Evolutionary conservation across 2,797 vertebrate genomes (phyloP).

Genomic region (Lateolabrax maculatus): DNA sequence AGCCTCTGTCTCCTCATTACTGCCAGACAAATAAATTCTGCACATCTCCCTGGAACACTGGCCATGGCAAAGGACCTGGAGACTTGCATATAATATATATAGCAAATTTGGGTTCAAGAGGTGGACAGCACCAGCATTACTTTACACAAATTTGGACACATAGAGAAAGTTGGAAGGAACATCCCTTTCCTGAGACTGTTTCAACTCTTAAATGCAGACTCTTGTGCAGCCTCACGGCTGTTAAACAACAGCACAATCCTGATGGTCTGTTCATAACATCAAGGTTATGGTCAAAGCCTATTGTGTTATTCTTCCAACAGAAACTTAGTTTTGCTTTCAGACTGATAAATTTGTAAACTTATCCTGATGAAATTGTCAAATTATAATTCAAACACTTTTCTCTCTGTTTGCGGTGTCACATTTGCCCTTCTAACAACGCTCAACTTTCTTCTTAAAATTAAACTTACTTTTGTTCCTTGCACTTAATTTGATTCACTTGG

Average conservation of each 20-base stretch:
- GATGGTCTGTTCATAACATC: background rate
- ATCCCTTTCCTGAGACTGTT: background rate
- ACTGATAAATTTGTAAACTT: background rate
- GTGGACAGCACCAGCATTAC: slow-evolving; percentile 1
- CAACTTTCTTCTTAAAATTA: background rate
- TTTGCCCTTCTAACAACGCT: background rate
- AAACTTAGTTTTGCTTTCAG: slow-evolving; percentile 4
- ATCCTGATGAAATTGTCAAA: background rate
- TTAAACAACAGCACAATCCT: background rate
- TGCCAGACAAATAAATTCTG: slow-evolving; percentile 69
- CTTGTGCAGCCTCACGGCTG: background rate
- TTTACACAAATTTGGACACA: background rate
- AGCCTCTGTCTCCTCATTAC: slow-evolving; percentile 73
- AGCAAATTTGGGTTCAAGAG: background rate
- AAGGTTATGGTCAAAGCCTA: background rate
- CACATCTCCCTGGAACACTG: slow-evolving; percentile 46
- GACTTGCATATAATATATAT: no score
- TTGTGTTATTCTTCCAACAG: background rate
- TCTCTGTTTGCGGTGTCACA: background rate
- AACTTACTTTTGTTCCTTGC: background rate
- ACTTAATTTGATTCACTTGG: background rate
- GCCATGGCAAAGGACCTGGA: slow-evolving; percentile 36
- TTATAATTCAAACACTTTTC: background rate
- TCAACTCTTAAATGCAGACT: background rate
- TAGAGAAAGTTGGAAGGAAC: background rate